Evolutionary conservation across 2,888 invertebrate genomes (phyloP).

Genomic region (Ophion slaviceki): DNA sequence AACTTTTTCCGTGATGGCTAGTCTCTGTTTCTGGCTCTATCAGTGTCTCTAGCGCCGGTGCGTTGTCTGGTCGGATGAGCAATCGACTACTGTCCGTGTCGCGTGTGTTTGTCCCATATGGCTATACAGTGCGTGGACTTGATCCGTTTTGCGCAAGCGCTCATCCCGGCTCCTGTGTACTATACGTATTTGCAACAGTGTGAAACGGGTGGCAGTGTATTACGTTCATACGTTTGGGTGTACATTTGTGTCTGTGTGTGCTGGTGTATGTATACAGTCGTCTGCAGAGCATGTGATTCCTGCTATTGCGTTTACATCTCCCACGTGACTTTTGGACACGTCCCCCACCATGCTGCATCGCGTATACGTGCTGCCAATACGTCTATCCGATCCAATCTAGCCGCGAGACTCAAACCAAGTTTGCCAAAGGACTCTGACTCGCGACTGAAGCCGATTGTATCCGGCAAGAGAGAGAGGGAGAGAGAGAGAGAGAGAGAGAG

Average conservation of each 20-base stretch:
- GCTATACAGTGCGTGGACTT: constrained; percentile 40
- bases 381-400: constrained; percentile 47
- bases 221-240: background rate
- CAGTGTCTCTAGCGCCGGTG: background rate
- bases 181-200: background rate
- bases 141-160: constrained; percentile 55
- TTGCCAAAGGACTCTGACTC: constrained; percentile 43
- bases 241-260: background rate
- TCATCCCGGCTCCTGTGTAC: constrained; percentile 14
- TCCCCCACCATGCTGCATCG: constrained; percentile 28
- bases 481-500: background rate
- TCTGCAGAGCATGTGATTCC: constrained; percentile 53
- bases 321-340: constrained; percentile 58
- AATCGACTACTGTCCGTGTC: constrained; percentile 60
- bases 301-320: constrained; percentile 32
- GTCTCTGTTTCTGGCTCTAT: background rate
- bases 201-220: constrained; percentile 3
- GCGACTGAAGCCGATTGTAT: constrained; percentile 20
- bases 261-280: constrained; percentile 16
- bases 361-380: constrained; percentile 30
- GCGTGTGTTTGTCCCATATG: constrained; percentile 50
- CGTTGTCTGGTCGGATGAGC: constrained; percentile 44
- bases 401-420: constrained; percentile 47
- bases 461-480: background rate
- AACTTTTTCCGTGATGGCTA: background rate